Evolutionary conservation across 2,888 invertebrate genomes (phyloP).

Genomic region (Acleris literana): DNA sequence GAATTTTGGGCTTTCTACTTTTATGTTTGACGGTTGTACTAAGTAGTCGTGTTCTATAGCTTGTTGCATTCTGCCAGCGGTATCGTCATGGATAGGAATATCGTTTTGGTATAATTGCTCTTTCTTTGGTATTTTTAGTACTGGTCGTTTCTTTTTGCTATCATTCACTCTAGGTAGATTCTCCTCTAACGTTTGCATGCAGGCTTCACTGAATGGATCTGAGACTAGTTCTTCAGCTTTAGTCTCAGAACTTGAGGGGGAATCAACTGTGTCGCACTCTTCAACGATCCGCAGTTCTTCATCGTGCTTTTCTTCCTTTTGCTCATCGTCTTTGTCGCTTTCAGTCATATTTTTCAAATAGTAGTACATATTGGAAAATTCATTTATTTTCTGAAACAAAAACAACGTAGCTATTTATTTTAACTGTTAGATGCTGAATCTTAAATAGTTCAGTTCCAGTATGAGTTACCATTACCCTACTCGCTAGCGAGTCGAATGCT

Average conservation of each 20-base stretch:
- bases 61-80: conserved; percentile 72
- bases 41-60: conserved; percentile 84
- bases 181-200: conserved; percentile 74
- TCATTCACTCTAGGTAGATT: conserved; percentile 50
- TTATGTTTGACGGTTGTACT: conserved; percentile 85
- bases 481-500: no score
- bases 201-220: conserved; percentile 79
- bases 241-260: conserved; percentile 52
- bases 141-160: conserved; percentile 73
- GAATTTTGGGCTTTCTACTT: conserved; percentile 80
- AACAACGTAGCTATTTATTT: background rate
- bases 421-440: no score
- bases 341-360: conserved; percentile 91
- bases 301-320: conserved; percentile 74
- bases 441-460: no score
- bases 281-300: conserved; percentile 72
- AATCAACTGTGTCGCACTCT: conserved; percentile 71
- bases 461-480: no score
- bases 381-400: conserved; percentile 90
- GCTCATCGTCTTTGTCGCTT: conserved; percentile 80
- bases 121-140: conserved; percentile 69
- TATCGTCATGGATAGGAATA: conserved; percentile 62
- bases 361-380: conserved; percentile 93
- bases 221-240: conserved; percentile 48
- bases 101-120: conserved; percentile 81